phyloP scores from a whole-genome alignment of 35 echinoderm and acorn worm species.

The Antedon bifida region DNA sequence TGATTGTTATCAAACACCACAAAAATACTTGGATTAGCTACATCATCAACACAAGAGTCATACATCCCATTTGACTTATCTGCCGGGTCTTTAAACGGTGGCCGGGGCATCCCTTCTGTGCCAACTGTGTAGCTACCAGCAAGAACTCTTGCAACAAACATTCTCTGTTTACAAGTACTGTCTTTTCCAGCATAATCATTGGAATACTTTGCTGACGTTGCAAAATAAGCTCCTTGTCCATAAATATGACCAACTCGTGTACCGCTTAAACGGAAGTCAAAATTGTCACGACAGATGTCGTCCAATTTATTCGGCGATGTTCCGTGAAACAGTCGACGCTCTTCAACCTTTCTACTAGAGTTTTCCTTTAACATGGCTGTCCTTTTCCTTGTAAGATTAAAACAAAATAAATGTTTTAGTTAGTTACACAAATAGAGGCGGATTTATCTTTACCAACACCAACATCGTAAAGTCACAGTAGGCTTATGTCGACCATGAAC shows the following conservation, averaged over 20 bases:
- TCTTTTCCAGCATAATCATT: slow-evolving; percentile 4
- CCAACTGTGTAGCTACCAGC: slow-evolving; percentile 10
- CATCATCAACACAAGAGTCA: too few relatives aligned
- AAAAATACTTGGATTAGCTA: too few relatives aligned
- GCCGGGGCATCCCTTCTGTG: slow-evolving; percentile 5
- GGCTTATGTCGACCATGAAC: too few relatives aligned
- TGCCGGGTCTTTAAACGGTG: background rate
- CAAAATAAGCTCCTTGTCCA: slow-evolving; percentile 34
- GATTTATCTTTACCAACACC: too few relatives aligned
- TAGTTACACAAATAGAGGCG: too few relatives aligned
- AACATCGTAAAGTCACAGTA: too few relatives aligned
- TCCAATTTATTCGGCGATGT: slow-evolving; percentile 4
- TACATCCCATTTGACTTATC: slow-evolving; percentile 10
- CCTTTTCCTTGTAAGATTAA: slow-evolving; percentile 8
- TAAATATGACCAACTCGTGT: slow-evolving; percentile 17
- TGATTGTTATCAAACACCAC: too few relatives aligned
- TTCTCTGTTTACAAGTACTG: background rate
- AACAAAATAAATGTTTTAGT: too few relatives aligned
- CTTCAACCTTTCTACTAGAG: background rate
- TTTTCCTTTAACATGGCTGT: slow-evolving; percentile 11
- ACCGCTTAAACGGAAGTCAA: too few relatives aligned
- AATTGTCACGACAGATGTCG: too few relatives aligned
- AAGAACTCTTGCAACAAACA: slow-evolving; percentile 22
- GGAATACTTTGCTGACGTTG: too few relatives aligned
- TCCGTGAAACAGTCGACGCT: slow-evolving; percentile 26